phyloP scores from a whole-genome alignment of 1,140 invertebrate genomes.

The Drosophila funebris region DNA sequence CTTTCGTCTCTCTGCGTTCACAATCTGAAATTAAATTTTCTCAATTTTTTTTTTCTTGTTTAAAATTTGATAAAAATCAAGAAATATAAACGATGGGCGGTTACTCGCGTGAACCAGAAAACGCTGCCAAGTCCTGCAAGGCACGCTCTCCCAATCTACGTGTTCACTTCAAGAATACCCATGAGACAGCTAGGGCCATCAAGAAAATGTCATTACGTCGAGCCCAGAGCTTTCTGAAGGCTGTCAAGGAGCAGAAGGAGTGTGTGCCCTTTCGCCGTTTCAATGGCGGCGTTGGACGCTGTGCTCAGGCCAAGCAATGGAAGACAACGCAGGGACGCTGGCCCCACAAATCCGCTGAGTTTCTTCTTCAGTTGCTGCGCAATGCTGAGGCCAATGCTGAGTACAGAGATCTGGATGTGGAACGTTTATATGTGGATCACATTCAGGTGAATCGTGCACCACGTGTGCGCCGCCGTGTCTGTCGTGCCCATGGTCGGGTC shows the following conservation, averaged over 20 bases:
- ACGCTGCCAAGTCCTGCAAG: constrained; percentile 98
- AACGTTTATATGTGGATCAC: constrained; percentile 98
- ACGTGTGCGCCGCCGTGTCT: constrained; percentile 97
- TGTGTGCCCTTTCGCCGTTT: constrained; percentile 99
- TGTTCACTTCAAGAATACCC: constrained; percentile 99
- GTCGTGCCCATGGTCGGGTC: constrained; percentile 99
- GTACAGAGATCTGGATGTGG: constrained; percentile 97
- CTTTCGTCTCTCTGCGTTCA: too few relatives aligned
- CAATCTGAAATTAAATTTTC: not conserved
- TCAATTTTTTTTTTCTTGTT: not conserved
- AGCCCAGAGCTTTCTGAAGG: constrained; percentile 97
- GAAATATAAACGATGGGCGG: constrained; percentile 90
- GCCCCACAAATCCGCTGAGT: constrained; percentile 99
- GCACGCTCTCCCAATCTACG: constrained; percentile 98
- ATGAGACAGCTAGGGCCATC: constrained; percentile 98
- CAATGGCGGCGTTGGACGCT: constrained; percentile 98
- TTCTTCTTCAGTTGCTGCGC: constrained; percentile 97
- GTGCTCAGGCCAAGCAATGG: constrained; percentile 99
- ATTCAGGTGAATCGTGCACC: constrained; percentile 98
- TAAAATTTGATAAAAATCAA: not conserved
- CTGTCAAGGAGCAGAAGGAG: constrained; percentile 98
- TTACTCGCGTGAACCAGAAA: constrained; percentile 98
- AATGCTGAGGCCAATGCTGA: constrained; percentile 99
- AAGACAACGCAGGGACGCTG: constrained; percentile 97
- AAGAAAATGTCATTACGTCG: constrained; percentile 96